A percentile compares a stretch with the other conserved stretches of the same genome.
Conservation (phyloP, 1,140 invertebrate species). For the Hydropsyche tenuis region DNA sequence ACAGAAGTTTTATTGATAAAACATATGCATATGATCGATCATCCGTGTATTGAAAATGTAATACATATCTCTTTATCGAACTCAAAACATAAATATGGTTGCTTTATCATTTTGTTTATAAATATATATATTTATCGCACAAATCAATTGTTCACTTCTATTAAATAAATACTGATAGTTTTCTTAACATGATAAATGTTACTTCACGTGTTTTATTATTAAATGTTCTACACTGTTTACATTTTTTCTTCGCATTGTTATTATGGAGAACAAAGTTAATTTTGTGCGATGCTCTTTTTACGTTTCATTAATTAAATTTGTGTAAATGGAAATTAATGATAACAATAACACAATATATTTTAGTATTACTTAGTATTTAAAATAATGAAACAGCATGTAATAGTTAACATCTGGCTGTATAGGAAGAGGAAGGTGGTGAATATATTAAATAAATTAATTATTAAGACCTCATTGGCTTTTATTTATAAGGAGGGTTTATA, state of each 20-base stretch:
- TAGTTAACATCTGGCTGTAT: conserved; percentile 39
- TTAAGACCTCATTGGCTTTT: conserved; percentile 23
- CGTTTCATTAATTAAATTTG: conserved; percentile 20
- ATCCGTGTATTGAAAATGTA: too few species aligned
- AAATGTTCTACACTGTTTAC: background rate
- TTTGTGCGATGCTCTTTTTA: conserved; percentile 19
- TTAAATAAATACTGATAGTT: background rate
- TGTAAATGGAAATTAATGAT: conserved; percentile 39
- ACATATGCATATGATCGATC: too few species aligned
- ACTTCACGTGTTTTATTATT: background rate
- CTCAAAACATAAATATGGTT: too few species aligned
- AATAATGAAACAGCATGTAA: conserved; percentile 35
- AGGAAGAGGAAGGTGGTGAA: conserved; percentile 35
- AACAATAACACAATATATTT: conserved; percentile 43
- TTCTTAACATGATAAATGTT: background rate
- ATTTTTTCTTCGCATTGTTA: conserved; percentile 6
- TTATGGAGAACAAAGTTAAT: background rate
- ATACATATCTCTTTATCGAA: too few species aligned
- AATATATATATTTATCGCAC: too few species aligned
- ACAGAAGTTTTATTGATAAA: too few species aligned
- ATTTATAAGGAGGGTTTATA: too few species aligned
- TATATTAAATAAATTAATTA: conserved; percentile 37
- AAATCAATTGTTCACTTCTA: too few species aligned
- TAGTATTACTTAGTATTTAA: conserved; percentile 38
- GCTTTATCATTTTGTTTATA: too few species aligned